These are phyloP conservation scores for Diabrotica virgifera DNA, from an alignment of 1,140 invertebrate species.

Conservation along the genomic window DNA sequence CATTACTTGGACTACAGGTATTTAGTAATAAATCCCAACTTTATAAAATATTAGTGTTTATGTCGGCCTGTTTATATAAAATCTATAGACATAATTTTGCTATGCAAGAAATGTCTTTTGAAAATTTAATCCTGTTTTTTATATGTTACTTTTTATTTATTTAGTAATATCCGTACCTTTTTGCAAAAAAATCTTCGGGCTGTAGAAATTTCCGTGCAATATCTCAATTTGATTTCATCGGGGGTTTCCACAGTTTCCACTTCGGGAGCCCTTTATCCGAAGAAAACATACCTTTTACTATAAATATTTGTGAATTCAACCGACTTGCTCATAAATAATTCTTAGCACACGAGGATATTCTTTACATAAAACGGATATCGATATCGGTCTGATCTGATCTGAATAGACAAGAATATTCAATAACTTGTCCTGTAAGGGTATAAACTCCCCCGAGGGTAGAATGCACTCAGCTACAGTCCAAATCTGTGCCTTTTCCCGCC, in stretches of 20 bases:
- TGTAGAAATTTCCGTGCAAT: background rate
- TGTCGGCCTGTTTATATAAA: no score
- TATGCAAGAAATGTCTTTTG: no score
- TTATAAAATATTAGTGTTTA: no score
- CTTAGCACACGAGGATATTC: slow-evolving; percentile 34
- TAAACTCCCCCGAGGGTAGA: slow-evolving; percentile 29
- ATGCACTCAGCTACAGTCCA: slow-evolving; percentile 42
- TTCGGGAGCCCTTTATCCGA: background rate
- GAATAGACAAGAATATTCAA: slow-evolving; percentile 41
- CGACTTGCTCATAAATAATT: slow-evolving; percentile 36
- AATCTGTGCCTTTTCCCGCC: slow-evolving; percentile 34
- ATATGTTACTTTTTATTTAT: no score
- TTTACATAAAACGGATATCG: slow-evolving; percentile 36
- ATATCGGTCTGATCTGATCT: slow-evolving; percentile 36
- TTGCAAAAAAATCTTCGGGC: no score
- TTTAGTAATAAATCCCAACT: no score
- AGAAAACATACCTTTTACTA: background rate
- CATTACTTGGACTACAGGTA: no score
- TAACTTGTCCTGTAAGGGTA: slow-evolving; percentile 39
- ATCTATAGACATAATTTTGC: no score
- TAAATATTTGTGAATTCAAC: slow-evolving; percentile 25
- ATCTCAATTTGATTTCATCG: background rate
- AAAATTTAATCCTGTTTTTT: no score
- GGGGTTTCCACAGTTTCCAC: background rate
- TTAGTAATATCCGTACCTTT: no score